phyloP scores from a whole-genome alignment of 2,113 vertebrate genomes.

The Corythaixoides concolor region DNA sequence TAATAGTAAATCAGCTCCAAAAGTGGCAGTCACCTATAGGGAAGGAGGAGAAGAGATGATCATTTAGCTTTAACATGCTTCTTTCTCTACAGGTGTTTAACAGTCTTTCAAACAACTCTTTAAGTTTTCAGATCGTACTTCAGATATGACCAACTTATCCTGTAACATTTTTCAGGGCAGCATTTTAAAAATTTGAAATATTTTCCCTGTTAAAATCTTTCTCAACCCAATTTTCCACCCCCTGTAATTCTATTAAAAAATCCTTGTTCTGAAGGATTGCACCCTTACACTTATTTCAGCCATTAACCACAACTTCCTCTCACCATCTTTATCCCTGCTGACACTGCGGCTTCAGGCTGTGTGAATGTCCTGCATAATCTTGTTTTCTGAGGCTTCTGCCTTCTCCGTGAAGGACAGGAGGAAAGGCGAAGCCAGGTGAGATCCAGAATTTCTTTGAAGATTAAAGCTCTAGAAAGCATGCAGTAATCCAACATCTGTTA shows the following conservation, averaged over 20 bases:
- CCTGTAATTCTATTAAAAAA: background rate
- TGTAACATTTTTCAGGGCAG: background rate
- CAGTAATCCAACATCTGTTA: background rate
- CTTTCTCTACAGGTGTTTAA: background rate
- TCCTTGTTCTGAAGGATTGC: background rate
- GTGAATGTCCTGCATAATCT: background rate
- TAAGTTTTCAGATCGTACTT: background rate
- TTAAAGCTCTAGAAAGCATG: slow-evolving; percentile 15
- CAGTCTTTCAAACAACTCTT: background rate
- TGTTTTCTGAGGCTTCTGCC: background rate
- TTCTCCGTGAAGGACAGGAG: background rate
- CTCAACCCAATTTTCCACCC: background rate
- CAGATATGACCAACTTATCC: background rate
- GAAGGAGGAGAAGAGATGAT: background rate
- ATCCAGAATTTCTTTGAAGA: slow-evolving; percentile 1
- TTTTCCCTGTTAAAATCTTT: background rate
- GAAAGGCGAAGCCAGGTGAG: background rate
- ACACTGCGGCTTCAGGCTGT: background rate
- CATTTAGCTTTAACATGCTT: background rate
- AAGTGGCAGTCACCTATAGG: background rate
- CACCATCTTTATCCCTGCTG: background rate
- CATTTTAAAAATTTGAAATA: background rate
- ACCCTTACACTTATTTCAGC: background rate
- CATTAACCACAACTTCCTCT: background rate
- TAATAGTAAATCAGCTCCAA: background rate